Conservation (phyloP, 2,888 invertebrate species). For the Drosophila aldrichi region DNA sequence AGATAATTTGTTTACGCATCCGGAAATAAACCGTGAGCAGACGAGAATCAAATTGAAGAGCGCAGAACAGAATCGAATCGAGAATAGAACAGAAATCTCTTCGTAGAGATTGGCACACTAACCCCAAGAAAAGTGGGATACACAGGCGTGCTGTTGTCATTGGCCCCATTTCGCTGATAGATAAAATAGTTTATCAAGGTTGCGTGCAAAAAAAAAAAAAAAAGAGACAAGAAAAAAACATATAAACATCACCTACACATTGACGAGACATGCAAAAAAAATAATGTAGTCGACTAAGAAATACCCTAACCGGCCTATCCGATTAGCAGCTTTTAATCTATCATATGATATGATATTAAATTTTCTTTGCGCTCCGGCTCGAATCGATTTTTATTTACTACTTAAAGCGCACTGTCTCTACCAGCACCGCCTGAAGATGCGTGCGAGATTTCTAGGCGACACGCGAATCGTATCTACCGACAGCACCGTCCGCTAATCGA, state of each 20-base stretch:
- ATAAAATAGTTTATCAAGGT: conserved; percentile 82
- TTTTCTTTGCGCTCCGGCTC: too few species aligned
- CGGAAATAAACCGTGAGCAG: neutral
- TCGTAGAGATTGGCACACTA: conserved; percentile 80
- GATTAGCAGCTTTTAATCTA: too few species aligned
- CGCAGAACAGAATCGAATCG: neutral
- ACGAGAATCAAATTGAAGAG: conserved; percentile 5
- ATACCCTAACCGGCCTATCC: too few species aligned
- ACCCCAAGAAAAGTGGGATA: conserved; percentile 65
- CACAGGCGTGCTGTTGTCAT: conserved; percentile 57
- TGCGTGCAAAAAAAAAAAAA: conserved; percentile 65
- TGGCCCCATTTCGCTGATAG: conserved; percentile 74
- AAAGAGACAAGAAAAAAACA: conserved; percentile 54
- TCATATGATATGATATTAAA: too few species aligned
- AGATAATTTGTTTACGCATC: conserved; percentile 62
- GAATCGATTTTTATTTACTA: too few species aligned
- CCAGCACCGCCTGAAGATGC: too few species aligned
- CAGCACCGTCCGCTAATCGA: too few species aligned
- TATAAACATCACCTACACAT: conserved; percentile 38
- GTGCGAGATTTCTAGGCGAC: too few species aligned
- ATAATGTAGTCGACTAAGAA: neutral
- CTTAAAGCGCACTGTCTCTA: too few species aligned
- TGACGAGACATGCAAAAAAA: neutral
- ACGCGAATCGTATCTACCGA: too few species aligned
- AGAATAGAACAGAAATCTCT: conserved; percentile 46